Base-by-base conservation (phyloP, 1,140 invertebrate species). In the Macrostomum lignano region DNA sequence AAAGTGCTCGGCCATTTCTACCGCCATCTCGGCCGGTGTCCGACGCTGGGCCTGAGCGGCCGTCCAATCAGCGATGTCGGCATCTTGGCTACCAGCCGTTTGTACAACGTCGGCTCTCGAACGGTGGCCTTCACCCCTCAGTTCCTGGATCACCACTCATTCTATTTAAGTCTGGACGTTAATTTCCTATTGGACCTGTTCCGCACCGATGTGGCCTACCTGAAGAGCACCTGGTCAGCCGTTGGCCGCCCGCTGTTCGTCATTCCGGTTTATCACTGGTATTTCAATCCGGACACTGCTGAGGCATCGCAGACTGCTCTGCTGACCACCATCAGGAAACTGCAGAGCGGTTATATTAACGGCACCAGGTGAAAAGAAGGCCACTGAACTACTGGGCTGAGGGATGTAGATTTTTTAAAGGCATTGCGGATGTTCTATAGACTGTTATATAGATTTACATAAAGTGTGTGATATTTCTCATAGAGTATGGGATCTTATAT, bases 81-180 rank as follows among this genome's bases (percentile, higher is more conserved):
- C 41, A 77, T 94, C 40, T 60, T 98, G 4, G 81, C 79, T 49
- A 98, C 88, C n/a, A 93, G 84, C 57, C 93, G 93, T 64, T 58
- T 98, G 21, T 98, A 96, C 55, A 74, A 77, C 7, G 61, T 96
- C 13, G 75, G 88, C 43, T 78, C 91, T 57, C 69, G 74, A 49
- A 84, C 93, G 43, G 84, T 93, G 58, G 84, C 82, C 2, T 98
- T 96, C 53, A 93, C 82, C 7, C 88, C 88, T 24, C 82, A 94
- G 72, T 78, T 76, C 37, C 40, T 52, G 44, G 51, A 55, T 39
- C 37, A 37, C 21, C 41, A 49, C 19, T 40, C 47, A 17, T 58
- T 51, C 44, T 58, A 55, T 44, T 37, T 51, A 17, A 41, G 43
- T 15, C 41, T 48, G 31, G 55, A 58, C 41, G 43, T 44, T 22